Conservation (phyloP, 37 sponge, comb jelly and placozoan genomes). For the Chondrilla cf. caribensis region DNA sequence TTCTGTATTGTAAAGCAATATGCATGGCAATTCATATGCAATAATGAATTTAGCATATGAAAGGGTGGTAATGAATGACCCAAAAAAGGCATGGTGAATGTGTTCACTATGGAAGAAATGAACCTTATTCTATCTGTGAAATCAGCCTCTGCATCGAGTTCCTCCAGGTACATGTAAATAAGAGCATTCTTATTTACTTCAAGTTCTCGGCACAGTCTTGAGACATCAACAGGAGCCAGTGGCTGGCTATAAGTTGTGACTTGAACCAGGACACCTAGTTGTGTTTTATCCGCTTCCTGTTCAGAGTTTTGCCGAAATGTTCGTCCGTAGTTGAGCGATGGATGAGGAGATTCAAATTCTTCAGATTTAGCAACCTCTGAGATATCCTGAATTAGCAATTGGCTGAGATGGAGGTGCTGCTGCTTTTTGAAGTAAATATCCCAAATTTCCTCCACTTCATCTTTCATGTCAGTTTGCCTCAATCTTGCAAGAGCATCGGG, state of each 20-base stretch:
- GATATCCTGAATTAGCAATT: background rate
- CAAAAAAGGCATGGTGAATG: no score
- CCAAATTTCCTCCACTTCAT: constrained; percentile 23
- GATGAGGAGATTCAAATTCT: background rate
- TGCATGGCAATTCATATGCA: no score
- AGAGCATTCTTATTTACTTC: background rate
- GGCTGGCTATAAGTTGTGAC: constrained; percentile 85
- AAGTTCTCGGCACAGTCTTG: background rate
- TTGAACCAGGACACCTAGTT: constrained; percentile 31
- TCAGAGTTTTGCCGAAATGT: background rate
- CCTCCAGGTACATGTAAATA: constrained; percentile 44
- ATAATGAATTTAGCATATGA: no score
- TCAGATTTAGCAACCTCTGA: background rate
- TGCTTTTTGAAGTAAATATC: constrained; percentile 27
- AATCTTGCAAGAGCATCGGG: constrained; percentile 38
- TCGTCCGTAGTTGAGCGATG: no score
- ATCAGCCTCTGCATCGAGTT: constrained; percentile 77
- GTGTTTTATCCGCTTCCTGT: background rate
- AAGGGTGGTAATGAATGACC: no score
- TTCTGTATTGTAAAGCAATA: background rate
- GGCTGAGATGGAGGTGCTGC: background rate
- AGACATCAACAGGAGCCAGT: constrained; percentile 34
- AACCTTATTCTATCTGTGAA: constrained; percentile 71
- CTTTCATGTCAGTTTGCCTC: background rate
- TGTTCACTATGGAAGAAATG: no score